Percentiles rank a stretch among this genome's conserved stretches.
Conservation (phyloP, 1,140 invertebrate species). For the Dendrolimus punctatus region DNA sequence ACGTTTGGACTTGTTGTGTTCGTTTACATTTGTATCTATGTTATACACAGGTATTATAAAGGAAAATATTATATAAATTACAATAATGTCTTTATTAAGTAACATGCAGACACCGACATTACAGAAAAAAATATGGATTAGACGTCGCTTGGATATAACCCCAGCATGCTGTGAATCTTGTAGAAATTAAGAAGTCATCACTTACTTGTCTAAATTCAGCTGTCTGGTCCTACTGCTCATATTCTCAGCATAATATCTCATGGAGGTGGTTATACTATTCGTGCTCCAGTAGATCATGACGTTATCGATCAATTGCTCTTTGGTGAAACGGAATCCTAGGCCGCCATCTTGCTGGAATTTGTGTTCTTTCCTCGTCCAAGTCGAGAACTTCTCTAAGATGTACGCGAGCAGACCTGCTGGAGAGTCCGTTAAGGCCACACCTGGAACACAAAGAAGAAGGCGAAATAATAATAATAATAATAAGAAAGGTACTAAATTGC, state of each 20-base stretch:
- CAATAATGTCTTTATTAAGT: too few species aligned
- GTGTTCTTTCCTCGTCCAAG: conserved; percentile 77
- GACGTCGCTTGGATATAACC: too few species aligned
- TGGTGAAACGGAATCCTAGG: conserved; percentile 73
- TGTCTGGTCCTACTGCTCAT: conserved; percentile 57
- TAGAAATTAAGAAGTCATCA: too few species aligned
- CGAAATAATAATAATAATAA: too few species aligned
- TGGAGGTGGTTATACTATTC: conserved; percentile 83
- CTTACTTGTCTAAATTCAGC: conserved; percentile 61
- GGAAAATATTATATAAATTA: too few species aligned
- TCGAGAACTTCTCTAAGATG: conserved; percentile 90
- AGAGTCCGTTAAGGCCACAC: conserved; percentile 75
- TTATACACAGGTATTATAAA: too few species aligned
- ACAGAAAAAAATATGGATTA: too few species aligned
- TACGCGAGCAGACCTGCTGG: conserved; percentile 86
- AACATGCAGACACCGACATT: too few species aligned
- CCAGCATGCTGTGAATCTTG: too few species aligned
- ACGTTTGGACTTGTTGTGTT: too few species aligned
- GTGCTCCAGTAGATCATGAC: conserved; percentile 92
- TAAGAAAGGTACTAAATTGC: too few species aligned
- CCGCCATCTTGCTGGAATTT: conserved; percentile 79
- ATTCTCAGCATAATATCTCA: conserved; percentile 82
- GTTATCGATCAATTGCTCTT: conserved; percentile 89
- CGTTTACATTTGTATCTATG: too few species aligned
- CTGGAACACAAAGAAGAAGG: conserved; percentile 31